Evolutionary conservation across 2,888 invertebrate genomes (phyloP).

Genomic region (Sminthurinus aureus): DNA sequence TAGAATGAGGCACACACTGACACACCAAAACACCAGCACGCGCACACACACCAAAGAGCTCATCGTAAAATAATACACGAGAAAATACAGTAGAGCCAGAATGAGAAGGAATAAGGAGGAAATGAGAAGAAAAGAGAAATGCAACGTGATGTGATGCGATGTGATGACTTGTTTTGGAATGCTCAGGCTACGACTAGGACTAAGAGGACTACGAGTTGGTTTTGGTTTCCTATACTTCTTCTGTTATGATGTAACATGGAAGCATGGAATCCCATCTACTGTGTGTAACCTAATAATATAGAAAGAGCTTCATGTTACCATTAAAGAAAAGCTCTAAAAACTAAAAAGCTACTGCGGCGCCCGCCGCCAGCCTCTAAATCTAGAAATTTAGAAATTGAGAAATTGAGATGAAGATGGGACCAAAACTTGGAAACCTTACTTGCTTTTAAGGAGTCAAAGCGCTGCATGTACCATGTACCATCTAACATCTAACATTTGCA

Average conservation of each 20-base stretch:
- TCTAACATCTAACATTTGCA: too few relatives aligned
- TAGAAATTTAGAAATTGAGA: too few relatives aligned
- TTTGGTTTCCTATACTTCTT: background rate
- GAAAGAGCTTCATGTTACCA: conserved; percentile 27
- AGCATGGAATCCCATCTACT: background rate
- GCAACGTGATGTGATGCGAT: background rate
- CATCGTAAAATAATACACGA: conserved; percentile 27
- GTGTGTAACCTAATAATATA: conserved; percentile 33
- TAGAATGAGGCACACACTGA: background rate
- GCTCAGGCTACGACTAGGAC: too few relatives aligned
- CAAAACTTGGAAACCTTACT: too few relatives aligned
- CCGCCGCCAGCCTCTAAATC: too few relatives aligned
- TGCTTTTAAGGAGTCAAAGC: too few relatives aligned
- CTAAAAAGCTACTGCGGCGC: background rate
- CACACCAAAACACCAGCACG: background rate
- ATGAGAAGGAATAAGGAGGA: background rate
- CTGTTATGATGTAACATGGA: background rate
- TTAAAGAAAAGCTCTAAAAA: conserved; percentile 22
- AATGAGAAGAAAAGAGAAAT: background rate
- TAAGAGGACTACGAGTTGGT: background rate
- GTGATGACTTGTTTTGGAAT: background rate
- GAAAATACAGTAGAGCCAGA: background rate
- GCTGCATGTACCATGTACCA: too few relatives aligned
- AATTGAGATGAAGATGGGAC: too few relatives aligned
- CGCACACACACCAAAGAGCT: background rate